Percentiles rank a stretch among this genome's conserved stretches.
phyloP scores from a whole-genome alignment of 2,888 invertebrate genomes.

The Spicauda simplicius region DNA sequence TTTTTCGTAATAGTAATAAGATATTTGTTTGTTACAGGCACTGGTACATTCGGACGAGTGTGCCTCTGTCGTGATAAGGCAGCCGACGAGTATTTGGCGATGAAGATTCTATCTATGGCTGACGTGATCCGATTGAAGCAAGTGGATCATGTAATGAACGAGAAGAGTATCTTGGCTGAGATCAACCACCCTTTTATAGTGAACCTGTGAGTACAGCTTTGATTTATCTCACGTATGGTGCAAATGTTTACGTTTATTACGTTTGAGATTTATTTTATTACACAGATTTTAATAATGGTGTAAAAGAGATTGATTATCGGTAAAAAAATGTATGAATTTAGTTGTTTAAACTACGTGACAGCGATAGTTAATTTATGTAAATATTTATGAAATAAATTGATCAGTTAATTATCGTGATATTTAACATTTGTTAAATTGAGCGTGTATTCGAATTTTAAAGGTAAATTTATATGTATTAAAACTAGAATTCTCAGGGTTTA shows the following conservation, averaged over 20 bases:
- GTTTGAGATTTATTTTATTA: constrained; percentile 7
- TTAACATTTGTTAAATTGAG: too few species aligned
- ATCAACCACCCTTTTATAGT: constrained; percentile 98
- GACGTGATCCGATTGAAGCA: constrained; percentile 98
- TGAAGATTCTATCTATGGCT: constrained; percentile 97
- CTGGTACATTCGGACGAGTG: constrained; percentile 98
- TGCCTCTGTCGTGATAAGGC: constrained; percentile 94
- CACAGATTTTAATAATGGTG: background rate
- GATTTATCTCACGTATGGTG: background rate
- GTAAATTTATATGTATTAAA: too few species aligned
- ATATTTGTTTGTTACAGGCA: constrained; percentile 86
- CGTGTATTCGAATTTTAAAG: too few species aligned
- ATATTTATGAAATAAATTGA: too few species aligned
- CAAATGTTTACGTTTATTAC: constrained; percentile 3
- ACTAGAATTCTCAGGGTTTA: too few species aligned
- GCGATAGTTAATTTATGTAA: background rate
- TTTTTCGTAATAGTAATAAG: background rate
- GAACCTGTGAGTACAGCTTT: constrained; percentile 79
- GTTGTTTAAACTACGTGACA: background rate
- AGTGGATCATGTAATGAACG: constrained; percentile 98
- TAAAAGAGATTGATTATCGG: constrained; percentile 1
- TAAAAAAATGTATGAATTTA: background rate
- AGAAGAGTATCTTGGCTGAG: constrained; percentile 95
- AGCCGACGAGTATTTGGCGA: constrained; percentile 93
- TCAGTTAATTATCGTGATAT: too few species aligned